phyloP scores from a whole-genome alignment of 2,113 vertebrate genomes.

The Psophia crepitans region DNA sequence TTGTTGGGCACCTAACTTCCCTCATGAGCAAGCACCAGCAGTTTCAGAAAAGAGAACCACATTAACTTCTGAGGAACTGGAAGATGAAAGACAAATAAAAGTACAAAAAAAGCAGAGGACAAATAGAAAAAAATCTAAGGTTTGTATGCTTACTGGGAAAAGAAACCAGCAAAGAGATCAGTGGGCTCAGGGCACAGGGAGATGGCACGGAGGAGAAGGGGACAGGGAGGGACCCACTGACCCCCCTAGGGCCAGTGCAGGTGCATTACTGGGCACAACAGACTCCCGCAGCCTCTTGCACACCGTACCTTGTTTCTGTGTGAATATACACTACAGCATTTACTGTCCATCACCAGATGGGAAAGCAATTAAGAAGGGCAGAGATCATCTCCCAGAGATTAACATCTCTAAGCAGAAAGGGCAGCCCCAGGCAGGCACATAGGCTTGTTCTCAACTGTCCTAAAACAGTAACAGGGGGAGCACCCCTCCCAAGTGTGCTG shows the following conservation, averaged over 20 bases:
- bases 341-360: fast-evolving
- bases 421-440: fast-evolving
- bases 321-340: fast-evolving
- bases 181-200: neutral
- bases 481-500: fast-evolving
- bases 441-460: neutral
- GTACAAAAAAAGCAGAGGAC: neutral
- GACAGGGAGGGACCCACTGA: fast-evolving
- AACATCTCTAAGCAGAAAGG: fast-evolving
- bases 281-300: neutral
- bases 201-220: fast-evolving
- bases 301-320: fast-evolving
- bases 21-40: neutral
- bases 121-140: neutral
- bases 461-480: fast-evolving
- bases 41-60: neutral
- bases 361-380: neutral
- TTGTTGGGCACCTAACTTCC: neutral
- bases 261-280: neutral
- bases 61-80: neutral
- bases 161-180: neutral
- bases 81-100: neutral
- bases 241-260: fast-evolving
- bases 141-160: neutral
- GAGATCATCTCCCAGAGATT: neutral